Evolutionary conservation across 2,888 invertebrate species (phyloP).

Genomic region (Tipula confusa): DNA sequence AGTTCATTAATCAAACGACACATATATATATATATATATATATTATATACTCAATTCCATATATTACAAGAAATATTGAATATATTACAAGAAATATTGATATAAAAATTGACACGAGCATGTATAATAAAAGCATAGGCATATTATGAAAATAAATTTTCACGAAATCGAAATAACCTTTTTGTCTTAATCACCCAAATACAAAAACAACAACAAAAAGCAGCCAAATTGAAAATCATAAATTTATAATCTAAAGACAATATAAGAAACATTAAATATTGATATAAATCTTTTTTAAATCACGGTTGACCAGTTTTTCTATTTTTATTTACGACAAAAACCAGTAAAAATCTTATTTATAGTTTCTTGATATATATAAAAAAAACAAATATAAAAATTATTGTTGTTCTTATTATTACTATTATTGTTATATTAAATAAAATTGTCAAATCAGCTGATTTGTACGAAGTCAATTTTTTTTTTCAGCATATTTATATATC

Average conservation of each 20-base stretch:
- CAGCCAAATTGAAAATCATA: background rate
- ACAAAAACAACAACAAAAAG: background rate
- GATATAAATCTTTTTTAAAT: conserved; percentile 12
- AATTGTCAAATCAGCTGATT: conserved; percentile 20
- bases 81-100: background rate
- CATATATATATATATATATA: too few species aligned
- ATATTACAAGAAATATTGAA: background rate
- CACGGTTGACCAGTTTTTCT: conserved; percentile 20
- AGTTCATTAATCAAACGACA: conserved; percentile 16
- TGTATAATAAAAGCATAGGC: background rate
- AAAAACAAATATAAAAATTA: background rate
- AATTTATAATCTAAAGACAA: background rate
- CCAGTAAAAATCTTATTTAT: background rate
- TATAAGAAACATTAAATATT: background rate
- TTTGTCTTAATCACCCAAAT: background rate
- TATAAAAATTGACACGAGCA: background rate
- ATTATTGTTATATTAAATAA: background rate
- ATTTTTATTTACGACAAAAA: background rate
- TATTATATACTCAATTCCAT: background rate
- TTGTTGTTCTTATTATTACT: background rate
- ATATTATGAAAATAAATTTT: background rate
- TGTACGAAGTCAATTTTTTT: background rate
- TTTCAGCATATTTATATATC: background rate
- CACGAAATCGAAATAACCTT: background rate
- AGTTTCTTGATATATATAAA: background rate